These are phyloP conservation scores for Mesembrinibis cayennensis DNA, from an alignment of 2,113 vertebrate species.

Conservation along the genomic window DNA sequence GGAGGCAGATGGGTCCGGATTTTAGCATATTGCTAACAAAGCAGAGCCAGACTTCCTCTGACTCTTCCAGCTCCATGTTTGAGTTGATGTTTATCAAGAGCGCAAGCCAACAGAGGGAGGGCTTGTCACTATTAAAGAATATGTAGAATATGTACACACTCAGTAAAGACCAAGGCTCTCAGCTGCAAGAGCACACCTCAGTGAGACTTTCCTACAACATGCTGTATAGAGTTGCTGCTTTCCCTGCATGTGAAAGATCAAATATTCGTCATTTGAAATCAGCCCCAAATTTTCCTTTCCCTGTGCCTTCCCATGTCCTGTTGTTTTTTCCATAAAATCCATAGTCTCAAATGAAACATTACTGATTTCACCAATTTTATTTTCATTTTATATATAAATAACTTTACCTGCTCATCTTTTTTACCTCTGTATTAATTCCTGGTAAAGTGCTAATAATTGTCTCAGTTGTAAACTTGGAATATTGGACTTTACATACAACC, in stretches of 20 bases:
- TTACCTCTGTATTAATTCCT: not conserved
- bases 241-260: not conserved
- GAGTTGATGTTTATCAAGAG: not conserved
- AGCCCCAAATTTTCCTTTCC: not conserved
- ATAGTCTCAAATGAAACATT: fast-evolving
- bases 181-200: not conserved
- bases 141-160: not conserved
- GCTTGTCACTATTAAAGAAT: not conserved
- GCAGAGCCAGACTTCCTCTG: not conserved
- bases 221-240: not conserved
- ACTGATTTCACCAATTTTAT: not conserved
- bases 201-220: not conserved
- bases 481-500: not conserved
- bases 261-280: not conserved
- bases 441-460: not conserved
- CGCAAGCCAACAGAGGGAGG: not conserved
- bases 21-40: not conserved
- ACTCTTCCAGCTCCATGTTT: not conserved
- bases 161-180: not conserved
- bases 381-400: not conserved
- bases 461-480: not conserved
- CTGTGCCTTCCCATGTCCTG: not conserved
- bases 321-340: not conserved
- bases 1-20: not conserved
- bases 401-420: not conserved